Evolutionary conservation across 1,140 invertebrate genomes (phyloP).

Genomic region (Eumeta japonica): DNA sequence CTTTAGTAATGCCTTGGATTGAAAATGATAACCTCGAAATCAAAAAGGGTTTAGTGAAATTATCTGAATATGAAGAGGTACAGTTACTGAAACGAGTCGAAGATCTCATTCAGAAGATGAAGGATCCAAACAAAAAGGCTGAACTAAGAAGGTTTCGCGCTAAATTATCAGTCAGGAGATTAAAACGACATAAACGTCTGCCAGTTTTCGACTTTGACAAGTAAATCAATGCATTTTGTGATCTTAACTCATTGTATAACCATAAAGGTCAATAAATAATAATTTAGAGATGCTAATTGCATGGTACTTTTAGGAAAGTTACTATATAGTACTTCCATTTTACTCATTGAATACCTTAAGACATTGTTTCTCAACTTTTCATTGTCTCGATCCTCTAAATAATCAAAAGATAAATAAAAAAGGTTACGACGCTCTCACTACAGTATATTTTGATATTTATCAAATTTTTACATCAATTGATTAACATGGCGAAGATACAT

Average conservation of each 20-base stretch:
- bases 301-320: no score
- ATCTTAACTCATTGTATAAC: neutral
- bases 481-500: no score
- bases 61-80: conserved; percentile 40
- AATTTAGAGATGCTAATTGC: neutral
- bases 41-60: conserved; percentile 19
- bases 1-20: neutral
- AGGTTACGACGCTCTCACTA: no score
- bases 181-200: conserved; percentile 42
- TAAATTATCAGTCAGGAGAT: conserved; percentile 29
- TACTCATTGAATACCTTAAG: no score
- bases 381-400: neutral
- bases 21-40: neutral
- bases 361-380: no score
- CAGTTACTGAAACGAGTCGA: conserved; percentile 42
- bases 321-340: no score
- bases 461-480: no score
- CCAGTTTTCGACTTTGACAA: conserved; percentile 44
- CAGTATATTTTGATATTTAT: no score
- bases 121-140: conserved; percentile 23
- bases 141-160: conserved; percentile 27
- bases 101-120: conserved; percentile 23
- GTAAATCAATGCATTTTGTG: conserved; percentile 17
- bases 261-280: no score
- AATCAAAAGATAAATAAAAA: no score